Evolutionary conservation across 1,140 invertebrate species (phyloP), one percentile per base, ranked within the genome.

Genomic region (Bicyclus anynana): DNA sequence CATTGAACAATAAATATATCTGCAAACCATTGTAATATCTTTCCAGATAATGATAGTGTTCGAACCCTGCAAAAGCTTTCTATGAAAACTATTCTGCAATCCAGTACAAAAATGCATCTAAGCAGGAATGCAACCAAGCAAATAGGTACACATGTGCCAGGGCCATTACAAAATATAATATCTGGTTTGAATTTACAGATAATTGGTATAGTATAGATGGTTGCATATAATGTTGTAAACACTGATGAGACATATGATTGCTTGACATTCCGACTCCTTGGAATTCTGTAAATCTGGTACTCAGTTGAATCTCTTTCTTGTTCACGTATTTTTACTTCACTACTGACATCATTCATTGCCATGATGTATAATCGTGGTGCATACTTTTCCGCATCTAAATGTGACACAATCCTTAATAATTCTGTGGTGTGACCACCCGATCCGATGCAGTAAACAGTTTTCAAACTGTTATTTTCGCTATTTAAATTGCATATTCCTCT

Each of bases 51-150:
- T 4, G 98, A 99, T 9, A 99, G 87, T 16, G 92, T 94, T 72
- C 95, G 92, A 0, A 98, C 97, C 71, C 98, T 91, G 77, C 98
- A 99, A 69, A 98, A 93, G 80, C 97, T 99, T 89, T 99, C 98
- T 44, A 99, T 90, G 87, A 97, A 99, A 23, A 99, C 90, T 53
- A 98, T 95, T 78, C 91, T 93, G 57, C 91, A 93, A 58, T 94
- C 89, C 20, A 90, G 80, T 6, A 97, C 71, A 58, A 91, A 92
- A 0, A 95, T 74, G 20, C 93, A 78, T 89, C 94, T 92, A 54
- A 92, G 90, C 0, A 93, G n/a, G 77, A 93, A 94, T 13, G 92
- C 93, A 46, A 93, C 90, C 9, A 95, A 59, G 87, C 96, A 97
- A 33, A 97, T 84, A 23, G 97, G 97, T 59, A 99, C 91, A 87